phyloP scores from a whole-genome alignment of 2,113 vertebrate genomes.

The Sphaerodactylus townsendi region DNA sequence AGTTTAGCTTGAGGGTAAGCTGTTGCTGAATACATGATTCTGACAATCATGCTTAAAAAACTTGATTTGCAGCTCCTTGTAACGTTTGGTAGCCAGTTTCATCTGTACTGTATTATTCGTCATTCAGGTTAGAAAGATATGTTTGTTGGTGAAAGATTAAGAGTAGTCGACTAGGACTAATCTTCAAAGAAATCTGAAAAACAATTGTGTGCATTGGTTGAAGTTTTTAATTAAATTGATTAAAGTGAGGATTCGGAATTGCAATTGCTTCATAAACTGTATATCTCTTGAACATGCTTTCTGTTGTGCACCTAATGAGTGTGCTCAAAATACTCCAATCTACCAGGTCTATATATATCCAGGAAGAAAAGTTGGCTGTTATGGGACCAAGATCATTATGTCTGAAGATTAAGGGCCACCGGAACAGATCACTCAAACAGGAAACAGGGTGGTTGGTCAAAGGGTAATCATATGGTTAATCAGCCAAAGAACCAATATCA shows the following conservation, averaged over 20 bases:
- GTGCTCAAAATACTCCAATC: neutral
- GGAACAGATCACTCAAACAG: neutral
- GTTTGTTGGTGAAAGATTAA: neutral
- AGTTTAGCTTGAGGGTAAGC: slow-evolving; percentile 33
- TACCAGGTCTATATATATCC: neutral
- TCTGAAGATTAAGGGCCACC: neutral
- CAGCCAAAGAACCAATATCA: neutral
- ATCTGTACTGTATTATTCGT: neutral
- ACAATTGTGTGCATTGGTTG: neutral
- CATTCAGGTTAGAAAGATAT: neutral
- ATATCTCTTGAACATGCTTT: neutral
- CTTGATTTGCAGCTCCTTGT: neutral
- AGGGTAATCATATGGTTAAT: neutral
- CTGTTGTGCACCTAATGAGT: neutral
- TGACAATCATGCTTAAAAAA: neutral
- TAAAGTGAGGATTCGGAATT: neutral
- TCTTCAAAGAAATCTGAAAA: neutral
- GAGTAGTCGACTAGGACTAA: neutral
- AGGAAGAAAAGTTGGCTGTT: neutral
- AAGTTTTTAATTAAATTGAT: neutral
- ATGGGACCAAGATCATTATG: neutral
- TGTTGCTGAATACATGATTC: slow-evolving; percentile 34
- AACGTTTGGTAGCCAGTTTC: neutral
- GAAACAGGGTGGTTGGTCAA: neutral
- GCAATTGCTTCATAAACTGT: neutral